Evolutionary conservation across 92 coral and sea anemone species (phyloP).

Genomic region (Meandrina meandrites): DNA sequence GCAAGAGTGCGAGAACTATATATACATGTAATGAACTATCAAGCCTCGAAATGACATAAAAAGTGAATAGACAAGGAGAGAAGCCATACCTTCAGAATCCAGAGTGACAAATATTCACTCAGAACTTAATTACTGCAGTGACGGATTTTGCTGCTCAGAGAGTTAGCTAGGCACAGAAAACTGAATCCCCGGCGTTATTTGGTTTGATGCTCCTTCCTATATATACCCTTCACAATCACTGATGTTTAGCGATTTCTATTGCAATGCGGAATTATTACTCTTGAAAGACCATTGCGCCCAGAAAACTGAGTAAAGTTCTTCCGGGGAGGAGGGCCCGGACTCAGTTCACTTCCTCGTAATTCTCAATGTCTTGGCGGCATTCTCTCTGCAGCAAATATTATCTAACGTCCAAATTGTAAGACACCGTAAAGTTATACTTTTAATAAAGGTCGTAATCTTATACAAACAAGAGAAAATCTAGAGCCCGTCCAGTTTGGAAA

Average conservation of each 20-base stretch:
- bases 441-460: background rate
- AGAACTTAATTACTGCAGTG: background rate
- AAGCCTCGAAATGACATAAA: background rate
- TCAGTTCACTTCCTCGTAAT: background rate
- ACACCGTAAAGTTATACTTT: background rate
- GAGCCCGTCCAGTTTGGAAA: background rate
- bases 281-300: background rate
- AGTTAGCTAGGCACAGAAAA: background rate
- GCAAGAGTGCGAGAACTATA: no score
- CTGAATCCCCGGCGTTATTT: background rate
- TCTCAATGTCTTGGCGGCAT: background rate
- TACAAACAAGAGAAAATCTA: background rate
- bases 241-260: background rate
- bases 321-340: background rate
- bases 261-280: slow-evolving; percentile 5
- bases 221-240: background rate
- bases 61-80: background rate
- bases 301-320: background rate
- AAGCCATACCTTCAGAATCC: background rate
- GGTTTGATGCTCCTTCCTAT: background rate
- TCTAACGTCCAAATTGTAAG: background rate
- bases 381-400: background rate
- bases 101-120: background rate
- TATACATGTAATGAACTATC: background rate
- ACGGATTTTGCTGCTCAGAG: background rate